These are phyloP conservation scores for Thelaira solivaga DNA, from an alignment of 2,888 invertebrate genomes.

Conservation along the genomic window DNA sequence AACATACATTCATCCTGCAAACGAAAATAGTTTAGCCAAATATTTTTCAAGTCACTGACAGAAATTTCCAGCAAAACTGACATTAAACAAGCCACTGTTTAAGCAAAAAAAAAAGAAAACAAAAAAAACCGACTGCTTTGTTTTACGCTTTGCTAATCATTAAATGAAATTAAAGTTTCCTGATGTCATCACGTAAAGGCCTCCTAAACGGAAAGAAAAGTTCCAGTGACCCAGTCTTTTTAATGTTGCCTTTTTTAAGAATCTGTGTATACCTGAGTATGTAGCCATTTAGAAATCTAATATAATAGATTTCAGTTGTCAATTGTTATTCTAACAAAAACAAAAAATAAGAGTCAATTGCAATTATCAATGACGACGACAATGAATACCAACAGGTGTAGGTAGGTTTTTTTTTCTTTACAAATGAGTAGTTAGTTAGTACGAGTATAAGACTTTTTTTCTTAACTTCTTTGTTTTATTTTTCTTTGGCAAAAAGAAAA, in stretches of 20 bases:
- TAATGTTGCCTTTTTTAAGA: conserved; percentile 6
- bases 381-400: conserved; percentile 49
- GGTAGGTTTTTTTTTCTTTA: neutral
- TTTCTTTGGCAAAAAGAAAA: neutral
- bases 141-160: neutral
- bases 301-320: neutral
- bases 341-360: conserved; percentile 47
- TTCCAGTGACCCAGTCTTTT: conserved; percentile 46
- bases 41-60: neutral
- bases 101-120: neutral
- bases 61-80: neutral
- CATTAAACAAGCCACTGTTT: neutral
- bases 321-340: too few species aligned
- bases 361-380: conserved; percentile 28
- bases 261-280: neutral
- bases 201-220: conserved; percentile 36
- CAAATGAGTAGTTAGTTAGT: neutral
- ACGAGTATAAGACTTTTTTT: neutral
- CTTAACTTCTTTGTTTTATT: neutral
- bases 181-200: conserved; percentile 1
- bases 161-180: conserved; percentile 28
- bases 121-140: too few species aligned
- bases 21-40: too few species aligned
- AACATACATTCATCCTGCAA: too few species aligned
- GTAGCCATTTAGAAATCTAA: conserved; percentile 2